Base-by-base conservation (phyloP, 2,888 invertebrate species). In the Chouioia cunea region DNA sequence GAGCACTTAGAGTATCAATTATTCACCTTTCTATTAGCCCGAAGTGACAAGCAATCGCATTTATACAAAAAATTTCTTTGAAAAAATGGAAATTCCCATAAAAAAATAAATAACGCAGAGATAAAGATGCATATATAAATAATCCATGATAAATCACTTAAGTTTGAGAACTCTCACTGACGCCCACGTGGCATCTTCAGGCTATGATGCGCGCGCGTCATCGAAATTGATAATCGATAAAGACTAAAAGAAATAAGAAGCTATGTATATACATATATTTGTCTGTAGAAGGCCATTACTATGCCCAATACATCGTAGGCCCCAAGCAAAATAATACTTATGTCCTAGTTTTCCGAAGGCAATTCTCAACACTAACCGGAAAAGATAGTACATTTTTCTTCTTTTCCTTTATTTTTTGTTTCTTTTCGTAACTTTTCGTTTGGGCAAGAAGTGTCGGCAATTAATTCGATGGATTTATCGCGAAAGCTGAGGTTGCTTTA, bases 191-290 rank as follows among this genome's bases (percentile, higher is more conserved):
- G 36, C 36, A 36, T 36, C 48, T 18, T 44, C 36, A 18, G 3
- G 36, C 15, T n/a, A n/a, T n/a, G 8, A 22, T 23, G 48, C 36
- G 47, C 44, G 27, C 48, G 36, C 15, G 12, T 46, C 36, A 15
- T 23, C 23, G 58, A 58, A 59, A 63, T 63, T 71, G 58, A 71
- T 71, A 71, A 67, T 64, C 66, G 58, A 71, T 63, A 44, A 36
- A 36, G 56, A 54, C n/a, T n/a, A 44, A 23, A 47, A 44, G 52
- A 53, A n/a, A 6, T 3, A 23, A 18, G 4, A n/a, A 27, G 12
- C 23, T 23, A 48, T 12, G 22, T 22, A n/a, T 16, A n/a, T n/a
- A n/a, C n/a, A n/a, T n/a, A n/a, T n/a, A n/a, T n/a, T n/a, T n/a
- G 54, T 47, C 36, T 27, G 36, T 18, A 6, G 22, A 59, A 65